Conservation (phyloP, 64 coral and sea anemone species). For the Anthopleura sola region DNA sequence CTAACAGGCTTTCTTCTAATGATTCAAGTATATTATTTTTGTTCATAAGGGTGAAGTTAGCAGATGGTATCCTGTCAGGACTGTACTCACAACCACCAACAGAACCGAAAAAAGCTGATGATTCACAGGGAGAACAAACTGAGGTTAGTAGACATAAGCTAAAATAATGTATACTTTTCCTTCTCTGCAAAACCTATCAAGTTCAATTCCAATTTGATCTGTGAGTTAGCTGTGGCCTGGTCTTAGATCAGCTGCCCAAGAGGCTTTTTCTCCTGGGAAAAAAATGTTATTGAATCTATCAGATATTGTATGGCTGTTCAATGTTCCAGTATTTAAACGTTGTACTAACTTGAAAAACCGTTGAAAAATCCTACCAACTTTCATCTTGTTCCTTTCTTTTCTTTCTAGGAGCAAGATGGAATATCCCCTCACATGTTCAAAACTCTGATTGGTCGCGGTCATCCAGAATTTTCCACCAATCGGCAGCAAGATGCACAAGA, state of each 20-base stretch:
- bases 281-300: too few relatives aligned
- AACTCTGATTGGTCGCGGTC: conserved; percentile 78
- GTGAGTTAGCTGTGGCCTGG: too few relatives aligned
- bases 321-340: too few relatives aligned
- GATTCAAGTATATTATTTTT: not conserved
- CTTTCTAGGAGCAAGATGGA: conserved; percentile 72
- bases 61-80: conserved; percentile 79
- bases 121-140: conserved; percentile 39
- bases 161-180: too few relatives aligned
- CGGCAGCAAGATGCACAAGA: conserved; percentile 96
- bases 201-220: too few relatives aligned
- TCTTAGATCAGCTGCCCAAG: too few relatives aligned
- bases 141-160: not conserved
- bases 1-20: too few relatives aligned
- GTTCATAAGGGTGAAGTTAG: conserved; percentile 71
- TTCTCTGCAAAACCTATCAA: too few relatives aligned
- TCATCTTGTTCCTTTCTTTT: too few relatives aligned
- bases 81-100: conserved; percentile 74
- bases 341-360: too few relatives aligned
- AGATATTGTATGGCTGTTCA: too few relatives aligned
- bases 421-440: conserved; percentile 98
- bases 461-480: conserved; percentile 93
- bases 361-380: not conserved
- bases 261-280: too few relatives aligned
- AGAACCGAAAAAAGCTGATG: conserved; percentile 32